These are phyloP conservation scores for Mantis religiosa DNA, from an alignment of 2,888 invertebrate species.

Conservation along the genomic window DNA sequence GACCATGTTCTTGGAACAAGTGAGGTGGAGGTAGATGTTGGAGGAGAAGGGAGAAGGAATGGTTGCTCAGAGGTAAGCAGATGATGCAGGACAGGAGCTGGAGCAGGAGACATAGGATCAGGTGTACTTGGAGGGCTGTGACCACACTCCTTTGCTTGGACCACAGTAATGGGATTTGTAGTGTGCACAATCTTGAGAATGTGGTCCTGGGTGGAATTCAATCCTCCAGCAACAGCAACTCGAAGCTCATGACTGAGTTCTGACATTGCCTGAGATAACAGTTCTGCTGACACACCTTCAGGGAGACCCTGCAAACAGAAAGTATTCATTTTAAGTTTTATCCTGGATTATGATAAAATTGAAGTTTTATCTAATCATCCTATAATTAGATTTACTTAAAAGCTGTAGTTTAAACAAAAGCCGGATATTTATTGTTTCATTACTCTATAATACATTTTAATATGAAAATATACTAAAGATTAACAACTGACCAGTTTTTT, in stretches of 20 bases:
- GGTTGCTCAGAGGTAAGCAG: background rate
- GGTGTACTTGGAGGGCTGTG: background rate
- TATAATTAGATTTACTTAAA: no score
- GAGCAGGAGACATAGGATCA: background rate
- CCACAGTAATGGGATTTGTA: constrained; percentile 18
- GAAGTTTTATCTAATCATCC: no score
- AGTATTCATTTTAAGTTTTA: background rate
- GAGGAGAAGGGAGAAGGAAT: background rate
- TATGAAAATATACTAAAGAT: no score
- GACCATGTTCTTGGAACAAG: constrained; percentile 24
- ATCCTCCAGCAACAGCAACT: constrained; percentile 15
- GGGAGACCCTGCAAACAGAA: constrained; percentile 18
- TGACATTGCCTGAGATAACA: constrained; percentile 31
- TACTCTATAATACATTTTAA: no score
- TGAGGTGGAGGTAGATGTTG: constrained; percentile 6
- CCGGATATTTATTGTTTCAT: no score
- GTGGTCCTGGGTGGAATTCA: constrained; percentile 19
- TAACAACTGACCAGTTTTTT: no score
- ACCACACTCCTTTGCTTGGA: background rate
- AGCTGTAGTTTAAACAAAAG: no score
- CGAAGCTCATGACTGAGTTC: constrained; percentile 30
- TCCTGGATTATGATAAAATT: no score
- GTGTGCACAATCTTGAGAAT: constrained; percentile 28
- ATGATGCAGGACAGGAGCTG: background rate
- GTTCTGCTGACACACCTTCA: constrained; percentile 24